Evolutionary conservation across 2,888 invertebrate genomes (phyloP), one percentile per base, ranked within the genome.

Genomic region (Belgica antarctica): DNA sequence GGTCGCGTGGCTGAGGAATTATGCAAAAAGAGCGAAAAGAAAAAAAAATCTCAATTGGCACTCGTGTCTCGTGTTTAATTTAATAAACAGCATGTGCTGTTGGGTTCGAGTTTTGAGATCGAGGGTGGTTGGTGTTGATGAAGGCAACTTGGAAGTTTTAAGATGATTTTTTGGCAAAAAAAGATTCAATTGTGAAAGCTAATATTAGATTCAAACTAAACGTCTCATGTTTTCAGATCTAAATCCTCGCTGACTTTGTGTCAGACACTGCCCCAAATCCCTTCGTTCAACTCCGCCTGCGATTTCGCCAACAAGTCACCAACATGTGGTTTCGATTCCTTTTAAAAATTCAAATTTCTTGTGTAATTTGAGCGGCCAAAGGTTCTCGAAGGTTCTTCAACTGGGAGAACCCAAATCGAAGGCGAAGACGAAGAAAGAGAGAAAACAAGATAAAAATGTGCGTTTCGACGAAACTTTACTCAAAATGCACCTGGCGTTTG

Each of bases 1-100:
- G 68, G 68, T 68, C 68, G 68, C 68, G 68, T 68, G 68, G 52
- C 52, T 46, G 36, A 62, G n/a, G n/a, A n/a, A n/a, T n/a, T n/a
- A n/a, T n/a, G n/a, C n/a, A n/a, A n/a, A n/a, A 62, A 10, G 59
- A 22, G 19, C 22, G 24, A 12, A 31, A 31, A 12, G 34, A 31
- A 31, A 31, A 8, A 31, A 31, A 31, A 31, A 31, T 31, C 34
- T 31, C 12, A 31, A 31, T 8, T 31, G 5, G 12, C 12, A 12
- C 12, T 31, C 34, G 12, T 31, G 34, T 31, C 12, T 31, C 5
- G 5, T 31, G 12, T 31, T 8, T 8, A 5, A 31, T 31, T 31
- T 31, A 31, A 31, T 31, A 31, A 31, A 8, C 12, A 12, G 34
- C 34, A 31, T 12, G 34, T 31, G 5, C 34, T n/a, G n/a, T n/a